These are phyloP conservation scores for Silvanus unidentatus DNA, from an alignment of 2,888 invertebrate species.

Conservation along the genomic window DNA sequence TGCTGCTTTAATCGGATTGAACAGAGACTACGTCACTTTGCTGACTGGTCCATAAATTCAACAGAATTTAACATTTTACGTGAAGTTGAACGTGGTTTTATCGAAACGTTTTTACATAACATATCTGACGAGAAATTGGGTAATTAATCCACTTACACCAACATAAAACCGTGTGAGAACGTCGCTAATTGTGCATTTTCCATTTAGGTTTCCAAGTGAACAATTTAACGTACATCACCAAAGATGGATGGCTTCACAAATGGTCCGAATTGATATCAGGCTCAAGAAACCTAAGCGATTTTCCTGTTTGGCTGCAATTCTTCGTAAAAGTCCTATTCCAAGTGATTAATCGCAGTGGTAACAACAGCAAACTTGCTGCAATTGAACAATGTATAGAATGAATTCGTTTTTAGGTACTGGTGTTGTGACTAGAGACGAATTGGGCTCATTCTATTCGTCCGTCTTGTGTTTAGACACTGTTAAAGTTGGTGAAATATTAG, in stretches of 20 bases:
- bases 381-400: no score
- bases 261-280: conserved; percentile 57
- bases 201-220: conserved; percentile 41
- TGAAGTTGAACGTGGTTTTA: conserved; percentile 66
- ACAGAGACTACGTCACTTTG: conserved; percentile 64
- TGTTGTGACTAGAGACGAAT: conserved; percentile 60
- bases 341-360: conserved; percentile 63
- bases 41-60: conserved; percentile 69
- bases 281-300: conserved; percentile 53
- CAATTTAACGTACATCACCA: conserved; percentile 49
- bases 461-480: conserved; percentile 59
- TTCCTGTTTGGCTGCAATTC: conserved; percentile 70
- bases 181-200: neutral
- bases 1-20: conserved; percentile 22
- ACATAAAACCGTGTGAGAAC: neutral
- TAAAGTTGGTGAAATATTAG: conserved; percentile 60
- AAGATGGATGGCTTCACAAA: conserved; percentile 65
- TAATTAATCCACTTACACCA: conserved; percentile 27
- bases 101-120: conserved; percentile 61
- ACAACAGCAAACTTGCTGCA: no score
- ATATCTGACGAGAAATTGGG: conserved; percentile 52
- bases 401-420: conserved; percentile 52
- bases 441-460: conserved; percentile 65
- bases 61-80: conserved; percentile 66
- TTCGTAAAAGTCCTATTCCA: conserved; percentile 66